Conservation (phyloP, 2,113 vertebrate genomes). For the Ia io region DNA sequence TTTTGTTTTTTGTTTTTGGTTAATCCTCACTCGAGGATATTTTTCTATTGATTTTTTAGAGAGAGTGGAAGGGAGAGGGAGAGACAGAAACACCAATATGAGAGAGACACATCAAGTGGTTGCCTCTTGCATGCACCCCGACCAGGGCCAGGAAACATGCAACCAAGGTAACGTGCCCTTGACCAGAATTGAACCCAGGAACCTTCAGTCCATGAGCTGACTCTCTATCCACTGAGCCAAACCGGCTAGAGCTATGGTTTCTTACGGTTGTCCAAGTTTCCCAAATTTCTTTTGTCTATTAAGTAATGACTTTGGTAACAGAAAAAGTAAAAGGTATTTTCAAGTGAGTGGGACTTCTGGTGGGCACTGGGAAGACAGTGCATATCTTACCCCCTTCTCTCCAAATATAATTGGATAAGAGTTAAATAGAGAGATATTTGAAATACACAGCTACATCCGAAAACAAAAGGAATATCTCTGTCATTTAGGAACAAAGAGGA, state of each 20-base stretch:
- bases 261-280: background rate
- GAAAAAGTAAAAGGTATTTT: background rate
- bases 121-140: no score
- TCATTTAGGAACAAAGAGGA: background rate
- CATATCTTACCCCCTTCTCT: background rate
- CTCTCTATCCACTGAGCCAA: no score
- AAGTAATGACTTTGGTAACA: background rate
- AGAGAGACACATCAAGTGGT: no score
- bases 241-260: background rate
- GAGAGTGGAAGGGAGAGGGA: no score
- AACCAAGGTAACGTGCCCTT: no score
- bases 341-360: background rate
- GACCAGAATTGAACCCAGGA: no score
- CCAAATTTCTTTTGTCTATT: background rate
- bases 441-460: background rate
- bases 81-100: no score
- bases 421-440: background rate
- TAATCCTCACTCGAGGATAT: no score
- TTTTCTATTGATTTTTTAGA: no score
- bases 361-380: background rate
- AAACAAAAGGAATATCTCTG: background rate
- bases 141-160: no score
- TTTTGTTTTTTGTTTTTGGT: no score
- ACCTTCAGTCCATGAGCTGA: no score
- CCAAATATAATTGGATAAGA: background rate